Conservation (phyloP, 1,140 invertebrate genomes). For the Drosophila pectinifera region DNA sequence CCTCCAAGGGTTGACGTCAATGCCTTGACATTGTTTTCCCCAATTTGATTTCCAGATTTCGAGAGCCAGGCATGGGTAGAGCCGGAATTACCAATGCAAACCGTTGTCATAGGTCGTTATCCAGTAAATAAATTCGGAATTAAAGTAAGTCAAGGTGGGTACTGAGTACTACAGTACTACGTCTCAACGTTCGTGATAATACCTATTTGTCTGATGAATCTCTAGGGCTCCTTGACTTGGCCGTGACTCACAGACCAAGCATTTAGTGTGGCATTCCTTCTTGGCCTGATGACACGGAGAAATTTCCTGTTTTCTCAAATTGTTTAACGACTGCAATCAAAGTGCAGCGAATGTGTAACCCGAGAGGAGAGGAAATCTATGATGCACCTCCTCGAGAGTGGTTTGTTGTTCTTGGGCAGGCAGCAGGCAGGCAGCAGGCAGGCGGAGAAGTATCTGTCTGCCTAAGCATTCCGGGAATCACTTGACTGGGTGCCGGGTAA, state of each 20-base stretch:
- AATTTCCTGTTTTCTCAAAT: constrained; percentile 29
- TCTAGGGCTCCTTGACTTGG: neutral
- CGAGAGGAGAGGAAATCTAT: constrained; percentile 26
- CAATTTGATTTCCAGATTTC: constrained; percentile 29
- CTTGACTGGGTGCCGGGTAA: constrained; percentile 50
- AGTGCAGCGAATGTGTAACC: constrained; percentile 27
- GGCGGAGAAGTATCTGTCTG: constrained; percentile 35
- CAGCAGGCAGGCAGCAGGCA: constrained; percentile 18
- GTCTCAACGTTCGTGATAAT: too few species aligned
- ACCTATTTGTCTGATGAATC: too few species aligned
- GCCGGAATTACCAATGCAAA: constrained; percentile 54
- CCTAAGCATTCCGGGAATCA: constrained; percentile 64
- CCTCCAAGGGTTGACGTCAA: constrained; percentile 65
- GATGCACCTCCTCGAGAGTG: constrained; percentile 5
- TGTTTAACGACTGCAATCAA: constrained; percentile 61
- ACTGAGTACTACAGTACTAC: too few species aligned
- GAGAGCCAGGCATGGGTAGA: neutral
- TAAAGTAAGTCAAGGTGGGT: constrained; percentile 1
- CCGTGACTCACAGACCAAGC: constrained; percentile 33
- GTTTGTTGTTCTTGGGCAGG: constrained; percentile 29
- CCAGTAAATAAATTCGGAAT: neutral
- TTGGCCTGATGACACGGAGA: constrained; percentile 24
- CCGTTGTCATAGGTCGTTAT: constrained; percentile 45
- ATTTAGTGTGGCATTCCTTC: constrained; percentile 23
- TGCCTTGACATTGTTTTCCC: constrained; percentile 31